Evolutionary conservation across 2,113 vertebrate genomes (phyloP).

Genomic region (Rostratula benghalensis): DNA sequence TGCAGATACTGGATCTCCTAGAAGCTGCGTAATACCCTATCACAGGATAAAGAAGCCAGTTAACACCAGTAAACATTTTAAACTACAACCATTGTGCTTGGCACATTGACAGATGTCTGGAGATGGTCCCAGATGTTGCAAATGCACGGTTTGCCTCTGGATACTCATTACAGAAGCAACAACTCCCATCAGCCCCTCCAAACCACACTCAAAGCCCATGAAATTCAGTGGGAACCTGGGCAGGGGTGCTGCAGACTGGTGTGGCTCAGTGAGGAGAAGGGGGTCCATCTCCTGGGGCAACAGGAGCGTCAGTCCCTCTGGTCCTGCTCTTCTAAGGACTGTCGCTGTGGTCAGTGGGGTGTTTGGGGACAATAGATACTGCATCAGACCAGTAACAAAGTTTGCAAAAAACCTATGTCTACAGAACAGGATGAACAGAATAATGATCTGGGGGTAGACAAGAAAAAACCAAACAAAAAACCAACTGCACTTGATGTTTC

Average conservation of each 20-base stretch:
- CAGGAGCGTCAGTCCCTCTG: too few relatives aligned
- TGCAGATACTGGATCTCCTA: neutral
- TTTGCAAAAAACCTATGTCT: neutral
- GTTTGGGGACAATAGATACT: too few relatives aligned
- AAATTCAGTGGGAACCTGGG: neutral
- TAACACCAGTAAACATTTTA: neutral
- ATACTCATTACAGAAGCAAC: neutral
- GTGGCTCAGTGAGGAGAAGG: neutral
- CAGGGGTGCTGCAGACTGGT: neutral
- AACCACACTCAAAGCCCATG: too few relatives aligned
- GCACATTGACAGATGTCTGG: accelerated
- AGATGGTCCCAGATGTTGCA: neutral
- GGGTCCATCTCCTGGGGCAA: neutral
- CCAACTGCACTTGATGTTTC: neutral
- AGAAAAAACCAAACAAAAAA: too few relatives aligned
- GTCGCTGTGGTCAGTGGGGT: neutral
- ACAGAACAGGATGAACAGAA: too few relatives aligned
- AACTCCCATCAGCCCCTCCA: neutral
- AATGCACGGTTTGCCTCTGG: neutral
- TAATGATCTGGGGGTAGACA: accelerated
- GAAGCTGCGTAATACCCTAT: accelerated
- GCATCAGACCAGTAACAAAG: too few relatives aligned
- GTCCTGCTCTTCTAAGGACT: too few relatives aligned
- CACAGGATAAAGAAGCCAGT: neutral
- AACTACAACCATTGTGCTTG: neutral